Conservation (phyloP, 2,797 vertebrate genomes). For the Geotria australis region DNA sequence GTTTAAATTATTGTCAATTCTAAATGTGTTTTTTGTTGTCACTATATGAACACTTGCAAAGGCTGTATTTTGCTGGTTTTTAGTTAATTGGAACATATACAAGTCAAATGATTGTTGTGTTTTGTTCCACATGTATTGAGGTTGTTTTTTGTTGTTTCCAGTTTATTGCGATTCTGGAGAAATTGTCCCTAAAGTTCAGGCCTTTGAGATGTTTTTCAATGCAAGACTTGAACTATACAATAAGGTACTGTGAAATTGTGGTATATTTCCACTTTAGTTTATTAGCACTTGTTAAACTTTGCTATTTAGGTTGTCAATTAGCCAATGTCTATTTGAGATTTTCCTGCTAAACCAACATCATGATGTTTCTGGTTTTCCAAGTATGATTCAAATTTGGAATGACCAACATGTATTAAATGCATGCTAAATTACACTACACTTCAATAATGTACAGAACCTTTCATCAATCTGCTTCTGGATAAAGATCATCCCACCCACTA, state of each 20-base stretch:
- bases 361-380: background rate
- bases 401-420: background rate
- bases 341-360: background rate
- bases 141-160: conserved; percentile 8
- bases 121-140: background rate
- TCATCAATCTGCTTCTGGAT: background rate
- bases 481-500: too few species aligned
- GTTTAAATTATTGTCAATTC: background rate
- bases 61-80: background rate
- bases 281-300: conserved; percentile 1
- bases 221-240: conserved; percentile 54
- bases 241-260: conserved; percentile 26
- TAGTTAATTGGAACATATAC: background rate
- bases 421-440: background rate
- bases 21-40: too few species aligned
- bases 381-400: background rate
- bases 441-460: background rate
- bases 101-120: background rate
- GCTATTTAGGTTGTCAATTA: background rate
- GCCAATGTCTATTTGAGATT: conserved; percentile 2
- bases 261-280: background rate
- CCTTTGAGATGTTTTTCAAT: conserved; percentile 61
- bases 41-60: background rate
- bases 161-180: conserved; percentile 40
- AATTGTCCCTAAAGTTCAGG: conserved; percentile 46